Evolutionary conservation across 2,113 vertebrate genomes (phyloP).

Genomic region (Lota lota): DNA sequence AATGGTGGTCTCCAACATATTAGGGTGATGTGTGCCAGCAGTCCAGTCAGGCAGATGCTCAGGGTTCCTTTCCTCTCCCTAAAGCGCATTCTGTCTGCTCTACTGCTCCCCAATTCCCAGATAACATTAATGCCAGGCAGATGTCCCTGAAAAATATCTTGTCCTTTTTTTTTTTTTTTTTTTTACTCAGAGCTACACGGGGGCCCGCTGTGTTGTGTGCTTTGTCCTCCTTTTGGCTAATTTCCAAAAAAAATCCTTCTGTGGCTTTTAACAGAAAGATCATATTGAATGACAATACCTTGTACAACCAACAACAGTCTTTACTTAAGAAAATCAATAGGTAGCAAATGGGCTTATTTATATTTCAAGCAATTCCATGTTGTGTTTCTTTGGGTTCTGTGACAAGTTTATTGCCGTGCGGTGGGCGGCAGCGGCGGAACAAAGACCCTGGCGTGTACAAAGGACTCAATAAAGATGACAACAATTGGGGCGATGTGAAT

Average conservation of each 20-base stretch:
- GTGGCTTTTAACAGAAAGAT: slow-evolving; percentile 61
- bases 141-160: slow-evolving; percentile 59
- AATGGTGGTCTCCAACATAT: slow-evolving; percentile 59
- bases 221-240: slow-evolving; percentile 35
- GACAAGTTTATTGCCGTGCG: slow-evolving; percentile 54
- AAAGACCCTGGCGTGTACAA: background rate
- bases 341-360: slow-evolving; percentile 66
- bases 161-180: slow-evolving; percentile 53
- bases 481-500: background rate
- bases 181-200: slow-evolving; percentile 41
- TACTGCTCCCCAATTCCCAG: slow-evolving; percentile 66
- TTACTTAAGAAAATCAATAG: slow-evolving; percentile 66
- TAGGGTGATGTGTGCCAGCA: slow-evolving; percentile 62
- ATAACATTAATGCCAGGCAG: slow-evolving; percentile 72
- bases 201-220: slow-evolving; percentile 33
- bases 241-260: slow-evolving; percentile 58
- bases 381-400: slow-evolving; percentile 57
- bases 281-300: slow-evolving; percentile 66
- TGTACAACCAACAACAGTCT: slow-evolving; percentile 52
- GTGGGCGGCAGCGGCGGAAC: slow-evolving; percentile 1
- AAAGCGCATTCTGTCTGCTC: slow-evolving; percentile 62
- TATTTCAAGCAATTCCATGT: slow-evolving; percentile 57
- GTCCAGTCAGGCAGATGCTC: slow-evolving; percentile 57
- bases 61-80: slow-evolving; percentile 57
- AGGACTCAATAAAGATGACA: slow-evolving; percentile 27